Conservation (phyloP, 2,797 vertebrate species). For the Fistularia commersonii region DNA sequence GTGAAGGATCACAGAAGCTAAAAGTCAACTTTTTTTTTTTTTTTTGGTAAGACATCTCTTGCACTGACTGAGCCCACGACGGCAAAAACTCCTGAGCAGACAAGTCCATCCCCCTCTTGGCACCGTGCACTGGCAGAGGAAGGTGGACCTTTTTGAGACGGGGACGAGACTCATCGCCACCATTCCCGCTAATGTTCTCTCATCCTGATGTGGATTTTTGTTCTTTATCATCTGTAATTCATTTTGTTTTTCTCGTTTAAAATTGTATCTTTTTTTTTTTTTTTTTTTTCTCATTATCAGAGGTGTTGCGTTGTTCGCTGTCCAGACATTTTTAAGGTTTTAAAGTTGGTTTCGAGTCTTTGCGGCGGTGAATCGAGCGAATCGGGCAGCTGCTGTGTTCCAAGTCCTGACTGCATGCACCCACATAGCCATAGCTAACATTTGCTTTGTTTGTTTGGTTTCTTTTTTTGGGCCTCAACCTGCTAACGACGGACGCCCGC, state of each 20-base stretch:
- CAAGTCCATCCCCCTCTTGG: constrained; percentile 25
- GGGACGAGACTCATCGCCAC: constrained; percentile 39
- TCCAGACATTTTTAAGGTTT: too few relatives aligned
- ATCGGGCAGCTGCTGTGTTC: constrained; percentile 3
- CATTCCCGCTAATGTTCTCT: constrained; percentile 24
- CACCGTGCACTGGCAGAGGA: constrained; percentile 22
- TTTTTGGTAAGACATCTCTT: constrained; percentile 38
- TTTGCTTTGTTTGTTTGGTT: constrained; percentile 1
- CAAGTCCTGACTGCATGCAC: constrained; percentile 20
- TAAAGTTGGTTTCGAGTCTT: too few relatives aligned
- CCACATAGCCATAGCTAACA: constrained; percentile 35
- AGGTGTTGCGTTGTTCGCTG: constrained; percentile 38
- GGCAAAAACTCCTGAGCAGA: constrained; percentile 31
- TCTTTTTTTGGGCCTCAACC: constrained; percentile 15
- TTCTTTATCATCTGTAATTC: constrained; percentile 9
- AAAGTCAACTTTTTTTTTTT: constrained; percentile 17
- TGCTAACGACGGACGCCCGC: too few relatives aligned
- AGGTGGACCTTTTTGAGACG: constrained; percentile 25
- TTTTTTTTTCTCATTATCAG: constrained; percentile 42
- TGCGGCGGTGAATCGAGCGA: constrained; percentile 22
- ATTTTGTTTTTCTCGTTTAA: constrained; percentile 17
- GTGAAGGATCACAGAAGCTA: constrained; percentile 21
- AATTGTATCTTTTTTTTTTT: too few relatives aligned
- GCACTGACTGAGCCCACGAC: constrained; percentile 56
- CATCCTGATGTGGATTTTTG: constrained; percentile 26